A percentile compares a stretch with the other conserved stretches of the same genome.
Conservation (phyloP, 2,888 invertebrate species). For the Dastarcus helophoroides region DNA sequence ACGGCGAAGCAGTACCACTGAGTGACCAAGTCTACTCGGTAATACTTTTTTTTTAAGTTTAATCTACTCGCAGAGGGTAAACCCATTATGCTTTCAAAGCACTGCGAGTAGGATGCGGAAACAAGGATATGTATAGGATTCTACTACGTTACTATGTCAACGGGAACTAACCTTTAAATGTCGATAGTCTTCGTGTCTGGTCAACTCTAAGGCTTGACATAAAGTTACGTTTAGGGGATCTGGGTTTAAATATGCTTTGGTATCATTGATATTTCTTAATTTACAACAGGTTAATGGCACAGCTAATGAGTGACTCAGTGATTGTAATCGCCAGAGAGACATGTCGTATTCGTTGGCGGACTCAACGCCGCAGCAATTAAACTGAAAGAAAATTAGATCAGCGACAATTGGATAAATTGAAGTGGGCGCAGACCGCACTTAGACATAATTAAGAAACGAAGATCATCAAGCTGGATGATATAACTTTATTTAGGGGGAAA, state of each 20-base stretch:
- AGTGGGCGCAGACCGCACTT: no score
- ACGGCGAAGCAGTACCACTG: no score
- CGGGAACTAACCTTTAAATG: slow-evolving; percentile 44
- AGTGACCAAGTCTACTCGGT: no score
- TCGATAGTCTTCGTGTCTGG: slow-evolving; percentile 45
- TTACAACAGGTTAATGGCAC: slow-evolving; percentile 41
- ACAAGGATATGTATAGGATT: no score
- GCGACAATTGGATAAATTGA: slow-evolving; percentile 3
- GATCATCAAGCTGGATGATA: no score
- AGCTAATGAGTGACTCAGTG: slow-evolving; percentile 49
- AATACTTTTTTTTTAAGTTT: no score
- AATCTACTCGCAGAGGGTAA: no score
- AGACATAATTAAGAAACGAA: no score
- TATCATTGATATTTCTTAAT: slow-evolving; percentile 45
- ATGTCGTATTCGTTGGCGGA: slow-evolving; percentile 71
- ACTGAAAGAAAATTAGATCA: slow-evolving; percentile 38
- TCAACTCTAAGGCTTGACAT: slow-evolving; percentile 55
- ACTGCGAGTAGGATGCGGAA: no score
- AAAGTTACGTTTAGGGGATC: slow-evolving; percentile 56
- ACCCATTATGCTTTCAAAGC: no score
- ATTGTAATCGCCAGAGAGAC: slow-evolving; percentile 66
- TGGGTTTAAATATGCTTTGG: slow-evolving; percentile 60
- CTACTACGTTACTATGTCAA: no score
- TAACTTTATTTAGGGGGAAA: no score
- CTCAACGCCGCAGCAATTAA: slow-evolving; percentile 70